Conservation (phyloP, 2,888 invertebrate species). For the Melinopterus prodromus region DNA sequence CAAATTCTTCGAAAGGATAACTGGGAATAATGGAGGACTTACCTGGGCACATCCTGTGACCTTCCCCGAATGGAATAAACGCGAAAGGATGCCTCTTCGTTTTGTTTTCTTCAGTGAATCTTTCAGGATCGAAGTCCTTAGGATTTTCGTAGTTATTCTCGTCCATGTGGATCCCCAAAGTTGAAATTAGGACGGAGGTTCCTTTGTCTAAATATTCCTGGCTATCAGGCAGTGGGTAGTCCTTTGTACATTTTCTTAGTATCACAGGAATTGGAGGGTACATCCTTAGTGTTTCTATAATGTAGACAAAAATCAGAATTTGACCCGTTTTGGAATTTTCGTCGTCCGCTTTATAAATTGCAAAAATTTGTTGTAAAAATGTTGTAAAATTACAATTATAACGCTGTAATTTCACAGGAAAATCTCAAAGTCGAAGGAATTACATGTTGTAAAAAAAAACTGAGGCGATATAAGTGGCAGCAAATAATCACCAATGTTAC, state of each 20-base stretch:
- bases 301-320: background rate
- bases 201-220: constrained; percentile 46
- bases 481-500: too few relatives aligned
- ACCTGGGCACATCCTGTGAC: constrained; percentile 68
- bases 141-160: constrained; percentile 63
- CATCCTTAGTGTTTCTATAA: constrained; percentile 50
- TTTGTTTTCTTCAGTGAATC: constrained; percentile 66
- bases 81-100: constrained; percentile 60
- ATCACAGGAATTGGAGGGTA: constrained; percentile 50
- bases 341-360: too few relatives aligned
- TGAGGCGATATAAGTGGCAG: too few relatives aligned
- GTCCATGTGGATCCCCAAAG: constrained; percentile 49
- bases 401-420: too few relatives aligned
- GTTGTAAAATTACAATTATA: too few relatives aligned
- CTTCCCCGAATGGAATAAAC: constrained; percentile 68
- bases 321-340: too few relatives aligned
- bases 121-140: constrained; percentile 68
- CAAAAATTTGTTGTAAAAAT: too few relatives aligned
- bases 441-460: too few relatives aligned
- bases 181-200: constrained; percentile 45
- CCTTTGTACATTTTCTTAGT: constrained; percentile 45
- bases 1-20: background rate
- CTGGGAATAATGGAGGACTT: constrained; percentile 36
- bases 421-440: too few relatives aligned
- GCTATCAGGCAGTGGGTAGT: constrained; percentile 48